Evolutionary conservation across 2,797 vertebrate species (phyloP).

Genomic region (Hapalemur alaotrensis): DNA sequence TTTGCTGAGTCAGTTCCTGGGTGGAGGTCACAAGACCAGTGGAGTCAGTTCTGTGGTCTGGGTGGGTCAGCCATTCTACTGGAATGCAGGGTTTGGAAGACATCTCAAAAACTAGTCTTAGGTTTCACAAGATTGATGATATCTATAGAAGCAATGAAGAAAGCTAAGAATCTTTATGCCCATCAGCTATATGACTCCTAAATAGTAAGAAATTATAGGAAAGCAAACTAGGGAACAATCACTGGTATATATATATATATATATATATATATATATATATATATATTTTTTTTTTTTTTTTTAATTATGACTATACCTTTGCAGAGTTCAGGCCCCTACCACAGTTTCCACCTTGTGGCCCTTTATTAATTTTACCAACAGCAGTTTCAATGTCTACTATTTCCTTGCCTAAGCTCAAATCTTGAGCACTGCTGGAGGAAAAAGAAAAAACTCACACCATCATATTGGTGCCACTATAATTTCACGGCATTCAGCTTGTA

Average conservation of each 20-base stretch:
- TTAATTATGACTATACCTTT: neutral
- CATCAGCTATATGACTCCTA: neutral
- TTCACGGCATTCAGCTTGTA: neutral
- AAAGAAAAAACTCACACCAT: neutral
- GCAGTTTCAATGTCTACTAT: neutral
- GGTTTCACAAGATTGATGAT: neutral
- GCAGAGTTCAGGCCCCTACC: neutral
- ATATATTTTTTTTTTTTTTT: too few relatives aligned
- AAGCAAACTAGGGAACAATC: neutral
- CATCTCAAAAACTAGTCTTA: neutral
- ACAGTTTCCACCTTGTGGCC: neutral
- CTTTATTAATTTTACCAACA: neutral
- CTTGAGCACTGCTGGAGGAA: neutral
- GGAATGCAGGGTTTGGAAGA: neutral
- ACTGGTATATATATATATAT: neutral
- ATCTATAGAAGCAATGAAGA: neutral
- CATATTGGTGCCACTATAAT: neutral
- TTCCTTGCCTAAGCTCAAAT: neutral
- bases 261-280: too few relatives aligned
- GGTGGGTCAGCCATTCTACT: neutral
- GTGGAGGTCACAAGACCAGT: neutral
- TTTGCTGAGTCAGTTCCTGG: too few relatives aligned
- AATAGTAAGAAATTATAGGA: neutral
- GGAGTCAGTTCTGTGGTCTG: neutral
- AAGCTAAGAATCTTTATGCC: neutral